These are phyloP conservation scores for Hirtodrosophila trivittata DNA, from an alignment of 2,888 invertebrate species.

Conservation along the genomic window DNA sequence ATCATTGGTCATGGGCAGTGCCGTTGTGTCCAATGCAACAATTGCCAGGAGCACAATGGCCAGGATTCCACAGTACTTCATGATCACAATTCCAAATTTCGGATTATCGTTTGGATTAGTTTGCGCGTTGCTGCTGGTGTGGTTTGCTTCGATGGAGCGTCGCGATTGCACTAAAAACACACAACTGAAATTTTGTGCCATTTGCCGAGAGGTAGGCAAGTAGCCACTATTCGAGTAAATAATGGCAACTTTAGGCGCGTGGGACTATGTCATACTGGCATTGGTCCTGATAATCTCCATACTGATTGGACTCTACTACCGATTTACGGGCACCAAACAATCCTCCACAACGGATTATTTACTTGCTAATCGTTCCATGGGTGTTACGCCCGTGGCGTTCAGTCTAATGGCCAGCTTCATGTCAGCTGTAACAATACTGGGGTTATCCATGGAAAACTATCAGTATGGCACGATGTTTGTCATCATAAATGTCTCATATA, in stretches of 20 bases:
- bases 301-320: conserved; percentile 92
- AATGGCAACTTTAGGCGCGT: conserved; percentile 85
- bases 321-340: conserved; percentile 93
- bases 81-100: no score
- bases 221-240: conserved; percentile 27
- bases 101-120: conserved; percentile 6
- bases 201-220: background rate
- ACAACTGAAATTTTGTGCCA: conserved; percentile 24
- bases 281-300: conserved; percentile 89
- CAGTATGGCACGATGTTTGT: conserved; percentile 92
- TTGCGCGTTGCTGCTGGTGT: no score
- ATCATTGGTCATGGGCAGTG: conserved; percentile 51
- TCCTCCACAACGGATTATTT: conserved; percentile 94
- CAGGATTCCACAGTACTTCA: conserved; percentile 20
- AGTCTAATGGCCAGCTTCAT: conserved; percentile 97
- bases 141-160: conserved; percentile 43
- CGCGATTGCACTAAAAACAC: conserved; percentile 17
- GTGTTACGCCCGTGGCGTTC: conserved; percentile 91
- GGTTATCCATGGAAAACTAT: conserved; percentile 95
- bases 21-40: background rate
- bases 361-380: conserved; percentile 92
- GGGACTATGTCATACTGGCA: conserved; percentile 91
- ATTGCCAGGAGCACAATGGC: conserved; percentile 12
- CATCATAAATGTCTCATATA: conserved; percentile 90
- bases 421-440: conserved; percentile 95